Percentiles rank a stretch among this genome's conserved stretches.
Evolutionary conservation across 2,888 invertebrate genomes (phyloP).

Genomic region (Panopea generosa): DNA sequence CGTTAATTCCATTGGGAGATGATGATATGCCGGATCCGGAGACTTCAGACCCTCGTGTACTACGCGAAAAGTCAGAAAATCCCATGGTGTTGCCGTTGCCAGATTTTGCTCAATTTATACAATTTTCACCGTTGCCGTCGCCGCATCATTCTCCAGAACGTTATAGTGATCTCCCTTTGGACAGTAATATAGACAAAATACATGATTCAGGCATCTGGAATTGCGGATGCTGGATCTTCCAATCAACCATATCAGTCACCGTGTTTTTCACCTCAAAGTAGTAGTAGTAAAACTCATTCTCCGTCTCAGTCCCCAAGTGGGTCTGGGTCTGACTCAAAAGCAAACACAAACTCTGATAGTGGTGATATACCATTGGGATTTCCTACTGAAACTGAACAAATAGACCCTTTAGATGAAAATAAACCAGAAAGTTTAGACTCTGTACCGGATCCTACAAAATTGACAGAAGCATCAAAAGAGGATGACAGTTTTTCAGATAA

Average conservation of each 20-base stretch:
- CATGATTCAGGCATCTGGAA: slow-evolving; percentile 7
- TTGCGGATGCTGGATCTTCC: slow-evolving; percentile 26
- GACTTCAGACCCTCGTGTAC: slow-evolving; percentile 65
- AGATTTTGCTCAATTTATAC: slow-evolving; percentile 89
- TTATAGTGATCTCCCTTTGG: slow-evolving; percentile 59
- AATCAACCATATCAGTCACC: slow-evolving; percentile 66
- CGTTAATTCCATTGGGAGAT: slow-evolving; percentile 70
- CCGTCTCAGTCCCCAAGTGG: slow-evolving; percentile 76
- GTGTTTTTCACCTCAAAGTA: slow-evolving; percentile 74
- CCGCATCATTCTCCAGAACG: slow-evolving; percentile 68
- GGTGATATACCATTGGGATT: slow-evolving; percentile 54
- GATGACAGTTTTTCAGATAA: slow-evolving; percentile 70
- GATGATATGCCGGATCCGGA: slow-evolving; percentile 66
- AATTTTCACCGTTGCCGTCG: slow-evolving; percentile 66
- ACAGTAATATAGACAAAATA: slow-evolving; percentile 38
- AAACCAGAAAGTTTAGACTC: slow-evolving; percentile 61
- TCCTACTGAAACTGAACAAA: slow-evolving; percentile 49
- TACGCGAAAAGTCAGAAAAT: slow-evolving; percentile 52
- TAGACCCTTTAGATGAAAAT: slow-evolving; percentile 47
- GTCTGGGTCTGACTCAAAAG: slow-evolving; percentile 60
- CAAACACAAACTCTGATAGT: slow-evolving; percentile 64
- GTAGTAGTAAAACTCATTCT: slow-evolving; percentile 75
- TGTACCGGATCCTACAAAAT: slow-evolving; percentile 49
- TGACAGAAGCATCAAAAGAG: slow-evolving; percentile 44
- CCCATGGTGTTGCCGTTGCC: slow-evolving; percentile 95